A percentile compares a stretch with the other conserved stretches of the same genome.
Evolutionary conservation across 1,140 invertebrate genomes (phyloP).

Genomic region (Cataglyphis hispanica): DNA sequence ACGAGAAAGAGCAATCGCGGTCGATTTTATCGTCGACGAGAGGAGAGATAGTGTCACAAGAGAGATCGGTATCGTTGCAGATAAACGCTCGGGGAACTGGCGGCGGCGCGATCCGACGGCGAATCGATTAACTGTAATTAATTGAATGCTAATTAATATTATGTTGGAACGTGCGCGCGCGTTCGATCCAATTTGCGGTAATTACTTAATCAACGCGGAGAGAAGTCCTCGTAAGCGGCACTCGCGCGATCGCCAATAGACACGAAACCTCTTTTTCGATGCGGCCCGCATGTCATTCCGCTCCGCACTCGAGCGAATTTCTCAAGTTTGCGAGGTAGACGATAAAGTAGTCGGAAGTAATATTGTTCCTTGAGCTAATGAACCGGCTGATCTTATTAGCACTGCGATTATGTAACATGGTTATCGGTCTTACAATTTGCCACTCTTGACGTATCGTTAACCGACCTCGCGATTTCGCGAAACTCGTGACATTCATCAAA

Average conservation of each 20-base stretch:
- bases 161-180: constrained; percentile 39
- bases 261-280: constrained; percentile 68
- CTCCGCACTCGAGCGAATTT: constrained; percentile 50
- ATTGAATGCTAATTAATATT: constrained; percentile 75
- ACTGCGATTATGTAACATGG: not conserved
- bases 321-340: constrained; percentile 43
- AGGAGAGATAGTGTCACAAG: constrained; percentile 29
- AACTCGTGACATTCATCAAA: not conserved
- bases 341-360: constrained; percentile 61
- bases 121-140: constrained; percentile 72
- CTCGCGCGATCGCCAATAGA: constrained; percentile 56
- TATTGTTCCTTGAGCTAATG: constrained; percentile 51
- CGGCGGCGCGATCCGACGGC: constrained; percentile 10
- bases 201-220: constrained; percentile 71
- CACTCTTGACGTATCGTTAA: not conserved
- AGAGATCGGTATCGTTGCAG: constrained; percentile 67
- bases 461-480: not conserved
- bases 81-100: constrained; percentile 62
- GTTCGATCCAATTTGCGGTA: constrained; percentile 70
- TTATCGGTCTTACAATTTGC: not conserved
- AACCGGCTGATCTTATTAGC: constrained; percentile 57
- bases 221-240: constrained; percentile 27
- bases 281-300: constrained; percentile 13
- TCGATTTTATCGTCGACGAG: constrained; percentile 29
- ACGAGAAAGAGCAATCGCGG: not conserved